These are phyloP conservation scores for Listrodromus nycthemerus DNA, from an alignment of 2,888 invertebrate genomes.

Conservation along the genomic window DNA sequence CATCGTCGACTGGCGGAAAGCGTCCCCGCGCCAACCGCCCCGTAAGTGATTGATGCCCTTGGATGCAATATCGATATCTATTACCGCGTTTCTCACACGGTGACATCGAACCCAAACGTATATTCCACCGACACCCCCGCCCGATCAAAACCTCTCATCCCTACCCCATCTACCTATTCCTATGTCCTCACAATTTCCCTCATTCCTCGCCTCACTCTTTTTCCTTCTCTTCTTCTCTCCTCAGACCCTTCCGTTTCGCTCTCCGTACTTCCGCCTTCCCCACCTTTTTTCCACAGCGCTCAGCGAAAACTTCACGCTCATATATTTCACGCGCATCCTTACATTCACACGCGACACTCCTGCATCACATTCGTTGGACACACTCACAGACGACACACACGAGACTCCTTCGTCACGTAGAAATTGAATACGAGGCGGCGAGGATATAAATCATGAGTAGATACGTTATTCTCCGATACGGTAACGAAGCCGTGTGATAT, in stretches of 20 bases:
- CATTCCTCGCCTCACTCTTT: conserved; percentile 44
- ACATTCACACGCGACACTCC: conserved; percentile 12
- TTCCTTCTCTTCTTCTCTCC: conserved; percentile 26
- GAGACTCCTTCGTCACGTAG: conserved; percentile 51
- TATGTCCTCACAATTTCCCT: conserved; percentile 21
- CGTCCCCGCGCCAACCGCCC: conserved; percentile 53
- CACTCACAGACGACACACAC: not conserved
- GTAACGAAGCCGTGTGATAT: conserved; percentile 52
- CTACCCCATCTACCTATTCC: not conserved
- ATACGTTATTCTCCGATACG: conserved; percentile 57
- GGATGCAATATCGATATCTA: conserved; percentile 70
- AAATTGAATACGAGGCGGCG: conserved; percentile 70
- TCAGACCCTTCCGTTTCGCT: conserved; percentile 8
- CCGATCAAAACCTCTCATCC: conserved; percentile 19
- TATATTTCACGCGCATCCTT: conserved; percentile 21
- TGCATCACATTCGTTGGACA: conserved; percentile 27
- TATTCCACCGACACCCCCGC: conserved; percentile 16
- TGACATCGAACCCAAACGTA: conserved; percentile 53
- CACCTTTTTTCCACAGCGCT: conserved; percentile 31
- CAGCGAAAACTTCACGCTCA: conserved; percentile 52
- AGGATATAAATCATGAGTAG: conserved; percentile 69
- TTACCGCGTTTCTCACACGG: conserved; percentile 65
- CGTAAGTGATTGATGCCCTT: conserved; percentile 64
- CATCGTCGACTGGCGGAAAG: conserved; percentile 60
- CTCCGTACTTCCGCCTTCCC: not conserved